Conservation (phyloP, 2,888 invertebrate species). For the Ellobium chinense region DNA sequence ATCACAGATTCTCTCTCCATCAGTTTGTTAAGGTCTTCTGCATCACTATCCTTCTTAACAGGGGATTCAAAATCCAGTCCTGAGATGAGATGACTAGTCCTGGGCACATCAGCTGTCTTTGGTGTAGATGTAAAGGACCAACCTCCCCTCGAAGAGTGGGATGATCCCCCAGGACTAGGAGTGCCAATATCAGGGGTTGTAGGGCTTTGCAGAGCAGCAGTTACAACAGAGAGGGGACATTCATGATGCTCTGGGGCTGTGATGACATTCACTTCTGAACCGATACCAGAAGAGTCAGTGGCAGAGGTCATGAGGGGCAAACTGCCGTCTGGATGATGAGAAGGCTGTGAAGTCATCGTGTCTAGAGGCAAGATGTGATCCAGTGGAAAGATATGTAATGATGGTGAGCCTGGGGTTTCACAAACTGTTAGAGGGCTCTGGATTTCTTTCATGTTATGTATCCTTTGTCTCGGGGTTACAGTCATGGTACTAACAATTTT, state of each 20-base stretch:
- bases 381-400: background rate
- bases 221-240: too few relatives aligned
- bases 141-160: background rate
- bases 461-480: background rate
- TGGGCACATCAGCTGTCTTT: background rate
- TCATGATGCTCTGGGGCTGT: constrained; percentile 10
- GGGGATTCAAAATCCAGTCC: background rate
- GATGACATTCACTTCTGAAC: background rate
- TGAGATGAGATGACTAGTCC: background rate
- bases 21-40: background rate
- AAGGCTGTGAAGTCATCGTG: background rate
- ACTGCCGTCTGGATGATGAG: too few relatives aligned
- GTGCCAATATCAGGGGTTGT: background rate
- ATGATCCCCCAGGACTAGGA: background rate
- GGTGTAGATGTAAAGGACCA: constrained; percentile 17
- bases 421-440: background rate
- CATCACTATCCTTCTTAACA: background rate
- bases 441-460: background rate
- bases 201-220: background rate
- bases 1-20: background rate
- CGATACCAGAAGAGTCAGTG: background rate
- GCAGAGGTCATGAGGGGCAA: background rate
- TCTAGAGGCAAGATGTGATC: background rate
- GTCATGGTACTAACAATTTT: background rate
- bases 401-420: background rate